Evolutionary conservation across 2,888 invertebrate species (phyloP), one percentile per base, ranked within the genome.

Genomic region (Harpagoxenus sublaevis): DNA sequence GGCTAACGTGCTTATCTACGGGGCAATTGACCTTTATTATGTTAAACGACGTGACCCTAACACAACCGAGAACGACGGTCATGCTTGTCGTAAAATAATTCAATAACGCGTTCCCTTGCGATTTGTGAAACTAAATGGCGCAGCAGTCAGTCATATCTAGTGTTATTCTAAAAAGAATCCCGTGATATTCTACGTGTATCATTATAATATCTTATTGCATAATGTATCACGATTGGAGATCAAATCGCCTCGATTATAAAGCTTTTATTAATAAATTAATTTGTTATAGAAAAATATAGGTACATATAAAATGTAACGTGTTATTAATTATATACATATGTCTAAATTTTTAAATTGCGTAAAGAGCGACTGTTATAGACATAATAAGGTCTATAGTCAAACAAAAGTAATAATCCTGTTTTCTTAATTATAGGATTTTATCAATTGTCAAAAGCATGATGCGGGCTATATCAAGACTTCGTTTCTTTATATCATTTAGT

Each of bases 21-120:
- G 85, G 88, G 87, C 90, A 90, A 92, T 92, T 90, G 89, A 92
- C 89, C 89, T 91, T 92, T 91, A 92, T 92, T 90, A 91, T 90
- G 90, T 91, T 87, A 92, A 92, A 86, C 87, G 91, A 87, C 73
- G 71, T 81, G 89, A 91, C 92, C 89, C 84, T 89, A 91, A 89
- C 91, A 84, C 78, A 85, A 70, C 48, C 81, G 83, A 86, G 84
- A 91, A 89, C 85, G 85, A 86, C 78, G 85, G 88, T 87, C 89
- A 88, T 83, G 85, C 71, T 66, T 63, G 77, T 23, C 75, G 48
- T 85, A 83, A 84, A 81, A 66, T 90, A 88, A 90, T 88, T 87
- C 63, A 89, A 90, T 91, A 89, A 89, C n/a, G 35, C 66, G n/a
- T 83, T 87, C 81, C 82, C 78, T 60, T 55, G 35, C 31, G 75